Base-by-base conservation (phyloP, 2,113 vertebrate species). In the Bubalus kerabau region DNA sequence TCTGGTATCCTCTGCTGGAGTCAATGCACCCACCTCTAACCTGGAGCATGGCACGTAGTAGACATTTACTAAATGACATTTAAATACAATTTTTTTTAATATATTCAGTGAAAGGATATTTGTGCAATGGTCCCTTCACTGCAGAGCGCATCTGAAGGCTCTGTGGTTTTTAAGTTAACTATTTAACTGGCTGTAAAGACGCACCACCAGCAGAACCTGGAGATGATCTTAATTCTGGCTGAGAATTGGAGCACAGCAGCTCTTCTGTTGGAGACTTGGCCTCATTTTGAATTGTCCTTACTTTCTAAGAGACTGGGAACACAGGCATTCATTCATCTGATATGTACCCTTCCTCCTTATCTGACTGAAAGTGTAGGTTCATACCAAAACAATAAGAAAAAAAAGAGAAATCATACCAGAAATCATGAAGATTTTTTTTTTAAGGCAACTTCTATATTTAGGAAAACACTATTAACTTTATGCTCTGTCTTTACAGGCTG, bases 401-500 rank as follows among this genome's bases (percentile, higher is more conserved):
- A 87, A 32, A 19, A 16, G 4, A 62, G 67, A 36, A 43, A 56
- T 82, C 50, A 5, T 26, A 48, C 7, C n/a, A 57, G 40, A 81
- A 67, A 32, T 59, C 36, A 43, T 10, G 13, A 17, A 43, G 40
- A 43, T 32, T 32, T 46, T 78, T 78, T 62, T 56, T 16, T 13
- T 17, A 36, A n/a, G 46, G 52, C 23, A 7, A 30, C 46, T 7
- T 1, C 48, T 64, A 7, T 3, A 23, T 10, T 1, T 1, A 24
- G 36, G 16, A 16, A 12, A 30, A 24, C 1, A 10, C 7, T 1
- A 0, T 6, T 62, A 12, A 84, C 62, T 7, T 26, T 0, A 0
- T 9, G 2, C 88, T 91, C n/a, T 19, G 0, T 74, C 97, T 74
- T 98, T 30, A 88, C 98, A 99, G 99, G 99, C 99, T 1, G 99